Evolutionary conservation across 2,888 invertebrate species (phyloP), one percentile per base, ranked within the genome.

Genomic region (Calameuta pallipes): DNA sequence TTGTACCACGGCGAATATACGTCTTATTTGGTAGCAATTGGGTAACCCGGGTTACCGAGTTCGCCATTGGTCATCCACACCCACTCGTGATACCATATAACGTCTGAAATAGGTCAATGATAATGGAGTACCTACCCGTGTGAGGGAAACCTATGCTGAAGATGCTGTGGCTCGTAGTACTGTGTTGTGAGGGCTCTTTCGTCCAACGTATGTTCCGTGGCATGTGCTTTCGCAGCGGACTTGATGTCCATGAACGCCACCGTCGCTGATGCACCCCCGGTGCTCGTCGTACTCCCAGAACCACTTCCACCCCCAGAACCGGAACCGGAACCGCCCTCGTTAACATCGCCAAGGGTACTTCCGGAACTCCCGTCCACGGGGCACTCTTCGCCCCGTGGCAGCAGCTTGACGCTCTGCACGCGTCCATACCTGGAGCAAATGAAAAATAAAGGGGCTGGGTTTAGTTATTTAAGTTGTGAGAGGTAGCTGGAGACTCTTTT

Each of bases 241-340:
- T 97, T 97, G 94, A 98, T 98, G 94, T 98, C 98, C 95, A 98
- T 97, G 94, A 98, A 98, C 93, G 97, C 97, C 93, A 97, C 97
- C 92, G 97, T 96, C 92, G 97, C 97, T 93, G 96, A 96, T 92
- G 95, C 94, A 91, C 95, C 93, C 91, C 93, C 92, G 92, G 93
- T 94, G 92, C 94, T 93, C 92, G 93, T 92, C 91, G 90, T 88
- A 87, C 93, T 92, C 89, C 92, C 92, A 89, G 93, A 92, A 83
- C 85, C 82, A 56, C 88, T 89, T 73, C 87, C 86, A 83, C 86
- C 91, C 73, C 91, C 92, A 84, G 86, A 86, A 84, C 83, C 86
- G 80, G 87, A 83, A 81, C 87, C 87, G 83, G 88, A 84, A 85
- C 88, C 86, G 84, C 87, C 87, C 90, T 92, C 91, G 92, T 90